Base-by-base conservation (phyloP, 2,113 vertebrate genomes). In the Triplophysa rosa region DNA sequence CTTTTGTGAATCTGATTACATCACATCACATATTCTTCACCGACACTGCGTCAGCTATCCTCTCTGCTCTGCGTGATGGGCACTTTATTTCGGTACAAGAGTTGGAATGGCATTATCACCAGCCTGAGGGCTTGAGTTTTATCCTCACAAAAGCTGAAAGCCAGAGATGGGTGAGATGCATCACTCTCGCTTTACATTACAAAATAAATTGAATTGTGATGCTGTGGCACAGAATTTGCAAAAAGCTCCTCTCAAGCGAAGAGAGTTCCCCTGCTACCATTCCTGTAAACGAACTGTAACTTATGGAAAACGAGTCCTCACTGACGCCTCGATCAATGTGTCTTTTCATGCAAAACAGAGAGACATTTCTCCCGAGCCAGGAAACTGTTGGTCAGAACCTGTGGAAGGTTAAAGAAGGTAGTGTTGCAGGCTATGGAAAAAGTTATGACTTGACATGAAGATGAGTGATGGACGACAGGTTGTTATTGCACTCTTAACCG, bases 351-450 rank as follows among this genome's bases (percentile, higher is more conserved):
- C 37, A 67, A 78, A 85, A 78, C 65, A 74, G 62, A 77, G 61
- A 80, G 63, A 19, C 56, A 24, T 76, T 80, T 84, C 80, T 80
- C 62, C 58, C 16, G 40, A 75, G 82, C 77, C 82, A 82, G 76
- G 77, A 85, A 84, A 84, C 19, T 73, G 67, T 82, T 67, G 75
- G 67, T 67, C 66, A 64, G 76, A 45, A 33, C 33, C 21, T 67
- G 24, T 75, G 40, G 33, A 67, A 67, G 72, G 72, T 82, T 42
- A 64, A 64, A 62, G 45, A 56, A 78, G 77, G 71, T 26, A 45
- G 64, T 45, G 37, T 81, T 70, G 17, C 64, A 66, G 23, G 76
- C 23, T 29, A 75, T 62, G 66, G 61, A 64, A 61, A 72, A 47
- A 77, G 67, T 77, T 73, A 56, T 40, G 68, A 62, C 54, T 64